Conservation (phyloP, 2,113 vertebrate species). For the Himantopus leucocephalus region DNA sequence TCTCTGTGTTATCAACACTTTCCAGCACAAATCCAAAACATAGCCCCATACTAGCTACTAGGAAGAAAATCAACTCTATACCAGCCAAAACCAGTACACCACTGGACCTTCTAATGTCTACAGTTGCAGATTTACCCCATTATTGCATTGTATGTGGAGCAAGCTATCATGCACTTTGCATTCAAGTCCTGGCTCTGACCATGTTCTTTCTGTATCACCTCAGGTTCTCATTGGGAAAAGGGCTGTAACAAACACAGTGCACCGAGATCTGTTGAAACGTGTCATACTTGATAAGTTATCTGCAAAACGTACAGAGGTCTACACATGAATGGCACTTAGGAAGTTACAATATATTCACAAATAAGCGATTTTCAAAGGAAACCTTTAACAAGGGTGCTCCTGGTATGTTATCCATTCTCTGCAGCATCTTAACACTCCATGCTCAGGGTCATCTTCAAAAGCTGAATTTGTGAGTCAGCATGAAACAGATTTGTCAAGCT, state of each 20-base stretch:
- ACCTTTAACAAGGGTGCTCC: not conserved
- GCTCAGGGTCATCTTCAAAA: slow-evolving; percentile 17
- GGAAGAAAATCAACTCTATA: not conserved
- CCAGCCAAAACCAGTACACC: not conserved
- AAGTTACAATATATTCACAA: not conserved
- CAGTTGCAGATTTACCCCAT: not conserved
- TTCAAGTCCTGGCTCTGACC: not conserved
- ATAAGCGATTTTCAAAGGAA: not conserved
- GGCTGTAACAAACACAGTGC: not conserved
- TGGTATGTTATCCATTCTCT: not conserved
- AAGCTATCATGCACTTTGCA: not conserved
- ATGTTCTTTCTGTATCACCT: not conserved
- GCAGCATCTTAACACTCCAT: not conserved
- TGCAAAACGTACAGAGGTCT: not conserved
- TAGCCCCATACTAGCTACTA: not conserved
- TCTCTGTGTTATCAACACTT: not conserved
- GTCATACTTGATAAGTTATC: not conserved
- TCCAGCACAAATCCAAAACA: not conserved
- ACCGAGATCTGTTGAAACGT: not conserved
- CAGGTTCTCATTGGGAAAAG: not conserved
- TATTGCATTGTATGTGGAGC: rapidly evolving
- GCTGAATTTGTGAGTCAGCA: slow-evolving; percentile 16
- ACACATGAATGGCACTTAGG: not conserved
- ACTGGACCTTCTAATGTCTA: not conserved
- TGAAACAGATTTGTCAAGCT: slow-evolving; percentile 15